A percentile compares a stretch with the other conserved stretches of the same genome.
Evolutionary conservation across 2,113 vertebrate species (phyloP).

Genomic region (Vombatus ursinus): DNA sequence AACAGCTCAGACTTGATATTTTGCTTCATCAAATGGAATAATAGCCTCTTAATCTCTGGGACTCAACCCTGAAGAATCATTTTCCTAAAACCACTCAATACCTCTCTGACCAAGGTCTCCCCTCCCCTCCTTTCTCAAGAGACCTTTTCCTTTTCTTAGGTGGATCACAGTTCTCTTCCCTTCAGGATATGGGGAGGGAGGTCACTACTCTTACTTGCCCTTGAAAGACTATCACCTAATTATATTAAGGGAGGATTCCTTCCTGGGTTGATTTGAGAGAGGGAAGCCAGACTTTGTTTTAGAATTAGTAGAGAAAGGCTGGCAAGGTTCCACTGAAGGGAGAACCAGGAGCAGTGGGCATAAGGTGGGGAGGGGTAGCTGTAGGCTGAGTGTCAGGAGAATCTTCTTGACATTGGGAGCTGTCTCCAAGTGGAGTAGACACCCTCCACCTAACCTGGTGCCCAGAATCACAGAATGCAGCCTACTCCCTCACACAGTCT

Average conservation of each 20-base stretch:
- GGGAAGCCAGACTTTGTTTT: background rate
- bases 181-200: background rate
- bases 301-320: background rate
- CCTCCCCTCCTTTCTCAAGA: background rate
- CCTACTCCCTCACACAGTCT: background rate
- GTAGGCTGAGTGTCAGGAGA: background rate
- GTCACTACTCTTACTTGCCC: background rate
- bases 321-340: background rate
- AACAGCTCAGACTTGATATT: background rate
- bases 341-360: background rate
- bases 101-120: background rate
- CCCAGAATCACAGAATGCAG: background rate
- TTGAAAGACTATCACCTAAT: background rate
- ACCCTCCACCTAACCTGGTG: background rate
- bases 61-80: background rate
- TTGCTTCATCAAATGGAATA: background rate
- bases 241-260: background rate
- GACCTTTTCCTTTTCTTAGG: background rate
- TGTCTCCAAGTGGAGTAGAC: background rate
- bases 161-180: background rate
- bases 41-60: background rate
- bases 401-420: background rate
- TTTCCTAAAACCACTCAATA: background rate
- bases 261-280: background rate
- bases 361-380: background rate